phyloP scores from a whole-genome alignment of 2,888 invertebrate species.

The Xestia xanthographa region DNA sequence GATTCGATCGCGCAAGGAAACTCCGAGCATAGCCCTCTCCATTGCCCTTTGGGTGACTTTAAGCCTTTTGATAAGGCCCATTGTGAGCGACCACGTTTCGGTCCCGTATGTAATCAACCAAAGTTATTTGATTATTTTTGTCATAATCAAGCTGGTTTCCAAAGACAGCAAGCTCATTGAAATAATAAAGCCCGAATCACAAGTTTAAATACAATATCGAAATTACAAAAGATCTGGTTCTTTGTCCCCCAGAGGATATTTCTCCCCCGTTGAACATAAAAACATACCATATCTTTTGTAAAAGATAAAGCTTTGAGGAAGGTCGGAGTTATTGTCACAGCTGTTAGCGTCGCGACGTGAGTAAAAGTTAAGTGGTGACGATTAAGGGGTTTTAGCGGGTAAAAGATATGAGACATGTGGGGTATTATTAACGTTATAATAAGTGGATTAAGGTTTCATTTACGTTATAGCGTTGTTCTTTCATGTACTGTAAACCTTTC shows the following conservation, averaged over 20 bases:
- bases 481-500: background rate
- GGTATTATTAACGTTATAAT: conserved; percentile 4
- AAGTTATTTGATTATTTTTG: background rate
- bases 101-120: too few relatives aligned
- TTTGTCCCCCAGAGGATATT: conserved; percentile 25
- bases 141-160: background rate
- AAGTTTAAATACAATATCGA: conserved; percentile 9
- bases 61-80: too few relatives aligned
- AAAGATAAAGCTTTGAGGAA: conserved; percentile 38
- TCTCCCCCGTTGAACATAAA: conserved; percentile 8
- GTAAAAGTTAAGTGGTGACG: conserved; percentile 36
- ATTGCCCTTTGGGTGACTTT: too few relatives aligned
- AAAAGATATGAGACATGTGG: conserved; percentile 26
- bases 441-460: conserved; percentile 6
- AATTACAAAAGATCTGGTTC: conserved; percentile 25
- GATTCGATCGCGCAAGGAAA: too few relatives aligned
- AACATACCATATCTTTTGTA: conserved; percentile 17
- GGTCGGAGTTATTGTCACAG: conserved; percentile 37
- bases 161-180: background rate
- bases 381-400: conserved; percentile 31
- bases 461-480: background rate
- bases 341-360: conserved; percentile 11
- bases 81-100: too few relatives aligned
- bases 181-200: background rate
- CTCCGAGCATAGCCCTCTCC: too few relatives aligned